These are phyloP conservation scores for Agelas oroides DNA, from an alignment of 37 sponge, comb jelly and placozoan genomes.

Conservation along the genomic window DNA sequence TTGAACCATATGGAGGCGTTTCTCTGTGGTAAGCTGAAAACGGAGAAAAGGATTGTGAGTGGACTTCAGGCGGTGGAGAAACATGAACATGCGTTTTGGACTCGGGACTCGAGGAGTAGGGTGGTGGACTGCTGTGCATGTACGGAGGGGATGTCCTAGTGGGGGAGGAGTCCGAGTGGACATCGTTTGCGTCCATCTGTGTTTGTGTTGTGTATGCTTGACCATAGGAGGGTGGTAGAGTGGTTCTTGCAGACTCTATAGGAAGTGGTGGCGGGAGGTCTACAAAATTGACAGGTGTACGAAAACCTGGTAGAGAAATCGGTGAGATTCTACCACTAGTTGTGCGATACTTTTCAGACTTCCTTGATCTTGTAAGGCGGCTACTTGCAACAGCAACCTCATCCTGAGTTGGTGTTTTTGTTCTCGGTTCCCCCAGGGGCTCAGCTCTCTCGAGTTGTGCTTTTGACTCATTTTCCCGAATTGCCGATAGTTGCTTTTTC, in stretches of 20 bases:
- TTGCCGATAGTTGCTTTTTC: slow-evolving; percentile 36
- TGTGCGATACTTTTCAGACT: not conserved
- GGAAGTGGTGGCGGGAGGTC: slow-evolving; percentile 32
- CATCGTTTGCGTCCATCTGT: slow-evolving; percentile 7
- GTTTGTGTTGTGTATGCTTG: not conserved
- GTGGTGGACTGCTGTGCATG: slow-evolving; percentile 30
- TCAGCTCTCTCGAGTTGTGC: not conserved
- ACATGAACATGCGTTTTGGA: slow-evolving; percentile 61
- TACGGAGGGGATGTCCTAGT: slow-evolving; percentile 55
- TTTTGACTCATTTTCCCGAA: slow-evolving; percentile 37
- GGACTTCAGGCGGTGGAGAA: slow-evolving; percentile 81
- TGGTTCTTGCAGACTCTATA: not conserved
- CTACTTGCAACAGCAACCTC: not conserved
- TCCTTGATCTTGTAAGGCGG: too few relatives aligned
- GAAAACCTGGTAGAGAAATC: slow-evolving; percentile 35
- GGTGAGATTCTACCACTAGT: slow-evolving; percentile 38
- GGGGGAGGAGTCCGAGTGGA: slow-evolving; percentile 50
- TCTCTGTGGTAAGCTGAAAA: slow-evolving; percentile 50
- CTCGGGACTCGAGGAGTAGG: slow-evolving; percentile 16
- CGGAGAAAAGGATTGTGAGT: slow-evolving; percentile 71
- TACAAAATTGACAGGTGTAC: slow-evolving; percentile 35
- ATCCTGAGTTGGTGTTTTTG: slow-evolving; percentile 29
- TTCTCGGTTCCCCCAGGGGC: not conserved
- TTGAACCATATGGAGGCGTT: slow-evolving; percentile 21
- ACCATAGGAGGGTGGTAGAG: not conserved